A percentile compares a stretch with the other conserved stretches of the same genome.
These are phyloP conservation scores for Vulpes vulpes DNA, from an alignment of 2,113 vertebrate genomes.

Conservation along the genomic window DNA sequence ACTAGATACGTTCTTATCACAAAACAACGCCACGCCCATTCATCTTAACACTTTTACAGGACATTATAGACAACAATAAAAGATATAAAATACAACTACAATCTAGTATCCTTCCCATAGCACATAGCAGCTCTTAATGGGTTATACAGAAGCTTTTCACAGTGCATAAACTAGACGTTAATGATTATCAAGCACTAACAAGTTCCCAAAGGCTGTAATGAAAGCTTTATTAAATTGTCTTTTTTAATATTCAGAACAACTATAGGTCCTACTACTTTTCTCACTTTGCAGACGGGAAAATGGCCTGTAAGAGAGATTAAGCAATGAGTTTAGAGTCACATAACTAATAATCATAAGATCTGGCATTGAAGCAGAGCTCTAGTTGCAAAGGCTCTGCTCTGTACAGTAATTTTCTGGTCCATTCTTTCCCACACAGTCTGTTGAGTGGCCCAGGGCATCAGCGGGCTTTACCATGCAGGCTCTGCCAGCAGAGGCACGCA, in stretches of 20 bases:
- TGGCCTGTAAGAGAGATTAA: neutral
- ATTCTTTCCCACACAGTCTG: neutral
- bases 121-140: neutral
- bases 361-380: neutral
- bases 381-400: neutral
- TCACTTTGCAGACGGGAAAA: constrained; percentile 2
- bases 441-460: neutral
- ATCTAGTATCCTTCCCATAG: neutral
- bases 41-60: neutral
- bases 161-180: neutral
- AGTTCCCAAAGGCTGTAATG: neutral
- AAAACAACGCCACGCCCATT: neutral
- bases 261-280: neutral
- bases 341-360: neutral
- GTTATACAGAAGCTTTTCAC: neutral
- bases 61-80: neutral
- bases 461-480: neutral
- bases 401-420: neutral
- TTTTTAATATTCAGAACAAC: neutral
- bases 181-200: neutral
- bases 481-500: neutral
- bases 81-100: neutral
- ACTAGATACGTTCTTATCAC: neutral
- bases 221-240: constrained; percentile 8
- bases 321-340: neutral